Conservation (phyloP, 2,797 vertebrate genomes). For the Sparus aurata region DNA sequence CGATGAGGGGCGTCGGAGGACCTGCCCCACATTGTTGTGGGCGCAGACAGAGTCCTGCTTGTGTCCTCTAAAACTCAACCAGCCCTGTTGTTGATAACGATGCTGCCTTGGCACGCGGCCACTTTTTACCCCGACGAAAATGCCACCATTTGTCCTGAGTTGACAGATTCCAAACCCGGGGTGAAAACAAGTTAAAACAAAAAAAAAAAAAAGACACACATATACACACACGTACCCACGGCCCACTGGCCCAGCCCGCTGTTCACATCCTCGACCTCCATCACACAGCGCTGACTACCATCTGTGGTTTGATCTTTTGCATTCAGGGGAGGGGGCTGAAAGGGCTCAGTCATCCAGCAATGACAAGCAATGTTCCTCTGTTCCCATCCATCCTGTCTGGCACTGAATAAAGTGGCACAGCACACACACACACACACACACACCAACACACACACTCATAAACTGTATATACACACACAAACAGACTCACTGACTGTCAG, state of each 20-base stretch:
- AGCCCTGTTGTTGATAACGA: slow-evolving; percentile 71
- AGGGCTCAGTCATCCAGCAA: slow-evolving; percentile 78
- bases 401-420: slow-evolving; percentile 35
- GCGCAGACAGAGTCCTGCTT: slow-evolving; percentile 41
- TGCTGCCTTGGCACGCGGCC: slow-evolving; percentile 56
- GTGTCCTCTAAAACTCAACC: slow-evolving; percentile 71
- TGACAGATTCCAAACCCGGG: slow-evolving; percentile 75
- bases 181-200: slow-evolving; percentile 53
- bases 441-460: slow-evolving; percentile 8
- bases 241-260: slow-evolving; percentile 42
- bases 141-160: slow-evolving; percentile 74
- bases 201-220: slow-evolving; percentile 18
- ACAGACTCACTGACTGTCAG: slow-evolving; percentile 44
- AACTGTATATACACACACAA: slow-evolving; percentile 8
- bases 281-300: slow-evolving; percentile 55
- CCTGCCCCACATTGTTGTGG: slow-evolving; percentile 29
- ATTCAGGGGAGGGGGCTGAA: slow-evolving; percentile 56
- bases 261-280: slow-evolving; percentile 65
- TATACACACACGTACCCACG: slow-evolving; percentile 1
- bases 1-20: slow-evolving; percentile 10
- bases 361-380: slow-evolving; percentile 65
- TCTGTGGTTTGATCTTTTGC: slow-evolving; percentile 72
- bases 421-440: slow-evolving; percentile 26
- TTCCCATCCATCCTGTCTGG: slow-evolving; percentile 59
- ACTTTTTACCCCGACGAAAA: slow-evolving; percentile 61